Evolutionary conservation across 2,797 vertebrate genomes (phyloP), one percentile per base, ranked within the genome.

Genomic region (Hydrocynus forskahlii): DNA sequence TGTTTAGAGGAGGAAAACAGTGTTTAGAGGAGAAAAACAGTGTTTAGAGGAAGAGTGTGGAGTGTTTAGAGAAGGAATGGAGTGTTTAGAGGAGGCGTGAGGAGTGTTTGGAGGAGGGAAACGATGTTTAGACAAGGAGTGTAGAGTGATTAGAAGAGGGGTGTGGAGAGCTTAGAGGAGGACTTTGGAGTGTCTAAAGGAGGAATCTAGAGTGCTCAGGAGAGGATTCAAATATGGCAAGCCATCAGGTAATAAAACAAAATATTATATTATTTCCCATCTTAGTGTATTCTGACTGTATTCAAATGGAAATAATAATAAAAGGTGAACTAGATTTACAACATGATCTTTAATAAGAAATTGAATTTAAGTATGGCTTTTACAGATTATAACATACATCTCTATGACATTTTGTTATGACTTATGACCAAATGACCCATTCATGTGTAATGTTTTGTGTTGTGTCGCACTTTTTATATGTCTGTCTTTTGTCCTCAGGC

Each of bases 401-500:
- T 35, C 35, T 35, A 35, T 35, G 4, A 35, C 13, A 8, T n/a
- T 35, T 23, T 64, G 8, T 10, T 60, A 60, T 60, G 59, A 60
- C 9, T 21, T 23, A 19, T 64, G 2, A 66, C 35, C 63, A 7
- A 40, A 40, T 66, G 14, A n/a, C 38, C 60, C 25, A 48, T 75
- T 45, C 4, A 55, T 75, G 78, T 86, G 74, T 82, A 82, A 71
- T 81, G 72, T 88, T 83, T 84, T 76, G 73, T 87, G 84, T 81
- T 78, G 77, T 89, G 77, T 89, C 75, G 71, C 78, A 81, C 50
- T 83, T 85, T 69, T 70, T 86, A 83, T 81, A 79, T 88, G 86
- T 87, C 45, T 84, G 87, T 88, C 85, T 88, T 84, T 78, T 86
- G 85, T 82, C 88, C 86, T 87, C 84, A 76, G 85, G 80, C 73